Conservation (phyloP, 2,888 invertebrate species). For the Metalampra italica region DNA sequence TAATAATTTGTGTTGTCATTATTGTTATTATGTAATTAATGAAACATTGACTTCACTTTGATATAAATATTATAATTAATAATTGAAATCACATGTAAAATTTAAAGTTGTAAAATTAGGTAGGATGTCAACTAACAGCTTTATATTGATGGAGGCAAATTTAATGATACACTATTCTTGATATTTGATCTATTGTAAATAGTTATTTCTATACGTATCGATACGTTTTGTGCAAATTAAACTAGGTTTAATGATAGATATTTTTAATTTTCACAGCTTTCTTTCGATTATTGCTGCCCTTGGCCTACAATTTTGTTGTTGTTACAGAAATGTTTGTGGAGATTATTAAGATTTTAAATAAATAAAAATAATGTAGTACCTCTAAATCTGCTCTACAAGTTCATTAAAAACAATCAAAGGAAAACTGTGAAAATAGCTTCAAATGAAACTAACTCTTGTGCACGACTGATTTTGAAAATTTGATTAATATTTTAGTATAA, state of each 20-base stretch:
- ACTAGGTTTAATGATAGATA: slow-evolving; percentile 19
- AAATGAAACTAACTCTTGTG: slow-evolving; percentile 26
- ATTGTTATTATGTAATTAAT: not conserved
- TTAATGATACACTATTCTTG: slow-evolving; percentile 58
- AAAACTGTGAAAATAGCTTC: slow-evolving; percentile 25
- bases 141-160: slow-evolving; percentile 38
- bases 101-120: slow-evolving; percentile 25
- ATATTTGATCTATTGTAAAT: slow-evolving; percentile 70
- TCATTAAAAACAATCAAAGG: slow-evolving; percentile 18
- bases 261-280: slow-evolving; percentile 19
- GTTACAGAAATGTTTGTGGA: not conserved
- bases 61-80: not conserved
- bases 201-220: slow-evolving; percentile 43
- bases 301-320: not conserved
- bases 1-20: not conserved
- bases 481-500: slow-evolving; percentile 24
- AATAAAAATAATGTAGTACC: not conserved
- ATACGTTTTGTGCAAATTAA: slow-evolving; percentile 31
- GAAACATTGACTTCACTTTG: not conserved
- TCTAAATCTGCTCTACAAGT: not conserved
- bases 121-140: slow-evolving; percentile 37
- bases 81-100: slow-evolving; percentile 10
- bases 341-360: not conserved
- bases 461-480: slow-evolving; percentile 53
- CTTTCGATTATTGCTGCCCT: slow-evolving; percentile 16